Evolutionary conservation across 2,113 vertebrate species (phyloP), one percentile per base, ranked within the genome.

Genomic region (Hystrix cristata): DNA sequence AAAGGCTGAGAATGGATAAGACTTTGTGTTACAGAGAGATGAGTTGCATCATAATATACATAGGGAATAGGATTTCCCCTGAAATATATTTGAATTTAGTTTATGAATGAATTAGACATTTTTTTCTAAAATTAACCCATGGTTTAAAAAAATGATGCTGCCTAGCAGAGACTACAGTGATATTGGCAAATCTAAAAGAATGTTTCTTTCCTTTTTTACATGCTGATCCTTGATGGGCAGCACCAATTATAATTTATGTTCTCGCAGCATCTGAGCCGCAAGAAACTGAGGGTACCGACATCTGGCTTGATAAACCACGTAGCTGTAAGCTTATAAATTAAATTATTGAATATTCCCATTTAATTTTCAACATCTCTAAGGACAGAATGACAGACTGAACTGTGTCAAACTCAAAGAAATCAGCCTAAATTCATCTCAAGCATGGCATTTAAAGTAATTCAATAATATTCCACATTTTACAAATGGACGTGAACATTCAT

Each of bases 321-420:
- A 96, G 95, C 96, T 97, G 90, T 95, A 94, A 98, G 74, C 89
- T 95, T 94, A 97, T 95, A 97, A 97, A 97, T 97, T 96, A 95
- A 97, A 97, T 97, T 96, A 97, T 97, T 98, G 97, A 97, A 74
- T 93, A 94, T 95, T 74, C 57, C 74, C 79, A 94, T 97, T 96
- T 97, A 95, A 98, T 98, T 97, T 98, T 96, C 90, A 95, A 88
- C 62, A 96, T 95, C 96, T 92, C 94, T 84, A 89, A 97, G 96
- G 87, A 97, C 62, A 90, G 38, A 62, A 97, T 96, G 95, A 98
- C 88, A 97, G 88, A 96, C 74, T 93, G 69, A 98, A 97, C 96
- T 96, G 86, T 97, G 86, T 97, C 95, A 95, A 96, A 90, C 62
- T 55, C 91, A 96, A 97, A 97, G 93, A 96, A 98, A 94, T 64